Evolutionary conservation across 2,113 vertebrate genomes (phyloP), one percentile per base, ranked within the genome.

Genomic region (Paradisaea rubra): DNA sequence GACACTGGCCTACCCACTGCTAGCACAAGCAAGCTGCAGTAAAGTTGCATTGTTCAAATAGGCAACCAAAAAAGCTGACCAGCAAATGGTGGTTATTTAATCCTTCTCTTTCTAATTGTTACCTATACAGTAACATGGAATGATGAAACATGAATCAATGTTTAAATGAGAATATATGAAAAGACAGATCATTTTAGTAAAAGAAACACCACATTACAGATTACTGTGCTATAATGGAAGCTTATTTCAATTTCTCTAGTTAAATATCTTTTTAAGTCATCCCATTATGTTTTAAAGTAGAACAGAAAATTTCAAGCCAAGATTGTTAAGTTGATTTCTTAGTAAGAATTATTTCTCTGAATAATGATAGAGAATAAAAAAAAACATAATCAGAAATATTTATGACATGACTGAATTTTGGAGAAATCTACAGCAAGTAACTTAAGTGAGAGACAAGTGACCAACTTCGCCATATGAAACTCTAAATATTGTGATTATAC

Each of bases 391-490:
- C 11, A 74, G 20, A 88, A 86, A 47, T 60, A 77, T 41, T 89
- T 81, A 37, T 25, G 37, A 74, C 52, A 44, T 19, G 8, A 49
- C 47, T 24, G 56, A 37, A 52, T n/a, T 72, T 64, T 45, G 33
- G 95, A 95, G 91, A 97, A 98, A 98, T 98, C 97, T 95, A 93
- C 96, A 98, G 93, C 96, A 97, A 97, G 95, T 98, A 98, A 98
- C 96, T 97, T 97, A 96, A 97, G 96, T 88, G 96, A 98, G 66
- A 97, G 95, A 97, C 96, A 96, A 95, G 81, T 94, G 95, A 98
- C 95, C 96, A 97, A 98, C 95, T 97, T 96, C 96, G 92, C 91
- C 47, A 94, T 82, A 96, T 8, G 78, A 95, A 93, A 89, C 86
- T 92, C 93, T 86, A 39, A 68, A 60, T 84, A 69, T 5, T 76